These are phyloP conservation scores for Triops longicaudatus DNA, from an alignment of 1,140 invertebrate species.

Conservation along the genomic window DNA sequence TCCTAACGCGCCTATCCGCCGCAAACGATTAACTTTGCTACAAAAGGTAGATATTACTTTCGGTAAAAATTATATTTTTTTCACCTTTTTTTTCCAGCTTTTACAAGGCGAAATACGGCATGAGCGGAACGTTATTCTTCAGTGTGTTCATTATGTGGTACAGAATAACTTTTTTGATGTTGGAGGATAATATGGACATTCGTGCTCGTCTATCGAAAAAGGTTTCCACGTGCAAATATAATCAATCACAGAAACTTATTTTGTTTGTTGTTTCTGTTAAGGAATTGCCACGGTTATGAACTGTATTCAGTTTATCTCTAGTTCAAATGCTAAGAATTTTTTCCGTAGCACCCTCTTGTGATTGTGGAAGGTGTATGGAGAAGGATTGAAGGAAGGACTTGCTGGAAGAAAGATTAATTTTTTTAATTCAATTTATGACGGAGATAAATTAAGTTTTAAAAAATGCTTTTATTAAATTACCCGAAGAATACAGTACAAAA, in stretches of 20 bases:
- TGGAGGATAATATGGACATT: neutral
- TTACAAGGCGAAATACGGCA: conserved; percentile 39
- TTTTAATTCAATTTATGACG: too few relatives aligned
- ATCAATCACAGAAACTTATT: neutral
- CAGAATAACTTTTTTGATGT: conserved; percentile 38
- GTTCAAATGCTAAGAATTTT: too few relatives aligned
- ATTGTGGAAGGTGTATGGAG: too few relatives aligned
- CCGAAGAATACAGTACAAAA: too few relatives aligned
- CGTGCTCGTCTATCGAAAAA: neutral
- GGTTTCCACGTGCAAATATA: neutral
- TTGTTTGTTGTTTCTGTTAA: neutral
- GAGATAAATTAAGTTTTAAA: too few relatives aligned
- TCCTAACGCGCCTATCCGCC: conserved; percentile 25
- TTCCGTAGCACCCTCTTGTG: too few relatives aligned
- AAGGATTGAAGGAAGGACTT: too few relatives aligned
- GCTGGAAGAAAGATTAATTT: too few relatives aligned
- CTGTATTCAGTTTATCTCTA: too few relatives aligned
- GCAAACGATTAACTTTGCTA: conserved; percentile 27
- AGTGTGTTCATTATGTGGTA: conserved; percentile 39
- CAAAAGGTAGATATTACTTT: conserved; percentile 22
- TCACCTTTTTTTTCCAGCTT: conserved; percentile 34
- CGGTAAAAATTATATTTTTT: conserved; percentile 20
- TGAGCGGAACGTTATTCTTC: conserved; percentile 40
- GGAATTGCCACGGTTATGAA: too few relatives aligned
- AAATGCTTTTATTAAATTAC: too few relatives aligned